phyloP scores from a whole-genome alignment of 2,888 invertebrate species.

The Luffia ferchaultella region DNA sequence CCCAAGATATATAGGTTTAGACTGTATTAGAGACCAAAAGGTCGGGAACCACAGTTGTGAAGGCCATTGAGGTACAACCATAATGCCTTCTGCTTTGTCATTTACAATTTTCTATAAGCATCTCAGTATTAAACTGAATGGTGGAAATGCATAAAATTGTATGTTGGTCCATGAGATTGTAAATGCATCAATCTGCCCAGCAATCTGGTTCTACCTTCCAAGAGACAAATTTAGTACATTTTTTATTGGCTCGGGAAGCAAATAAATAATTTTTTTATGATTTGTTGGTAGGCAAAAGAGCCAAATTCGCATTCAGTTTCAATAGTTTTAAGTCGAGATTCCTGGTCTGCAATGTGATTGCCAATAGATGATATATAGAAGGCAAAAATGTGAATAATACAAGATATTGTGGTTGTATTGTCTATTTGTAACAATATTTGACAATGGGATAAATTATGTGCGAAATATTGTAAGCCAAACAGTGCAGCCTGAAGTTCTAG shows the following conservation, averaged over 20 bases:
- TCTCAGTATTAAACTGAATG: conserved; percentile 12
- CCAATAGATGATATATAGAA: neutral
- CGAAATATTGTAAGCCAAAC: neutral
- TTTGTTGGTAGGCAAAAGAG: no score
- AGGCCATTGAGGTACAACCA: no score
- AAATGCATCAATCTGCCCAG: conserved; percentile 11
- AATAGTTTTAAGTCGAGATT: neutral
- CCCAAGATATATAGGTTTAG: neutral
- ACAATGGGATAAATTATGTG: neutral
- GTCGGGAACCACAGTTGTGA: conserved; percentile 3
- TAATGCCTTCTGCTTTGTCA: conserved; percentile 1
- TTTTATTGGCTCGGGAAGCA: conserved; percentile 6
- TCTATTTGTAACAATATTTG: neutral
- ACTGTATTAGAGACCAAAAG: neutral
- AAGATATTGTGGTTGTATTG: neutral
- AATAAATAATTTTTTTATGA: conserved; percentile 8
- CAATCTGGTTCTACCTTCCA: conserved; percentile 11
- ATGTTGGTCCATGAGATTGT: conserved; percentile 8
- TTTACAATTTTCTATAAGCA: conserved; percentile 8
- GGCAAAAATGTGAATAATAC: neutral
- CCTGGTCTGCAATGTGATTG: neutral
- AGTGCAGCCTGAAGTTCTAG: neutral
- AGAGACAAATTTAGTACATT: conserved; percentile 10
- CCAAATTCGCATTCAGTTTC: neutral
- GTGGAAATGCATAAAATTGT: conserved; percentile 13